Percentiles rank a stretch among this genome's conserved stretches.
Conservation (phyloP, 1,140 invertebrate species). For the Camponotus vicinus region DNA sequence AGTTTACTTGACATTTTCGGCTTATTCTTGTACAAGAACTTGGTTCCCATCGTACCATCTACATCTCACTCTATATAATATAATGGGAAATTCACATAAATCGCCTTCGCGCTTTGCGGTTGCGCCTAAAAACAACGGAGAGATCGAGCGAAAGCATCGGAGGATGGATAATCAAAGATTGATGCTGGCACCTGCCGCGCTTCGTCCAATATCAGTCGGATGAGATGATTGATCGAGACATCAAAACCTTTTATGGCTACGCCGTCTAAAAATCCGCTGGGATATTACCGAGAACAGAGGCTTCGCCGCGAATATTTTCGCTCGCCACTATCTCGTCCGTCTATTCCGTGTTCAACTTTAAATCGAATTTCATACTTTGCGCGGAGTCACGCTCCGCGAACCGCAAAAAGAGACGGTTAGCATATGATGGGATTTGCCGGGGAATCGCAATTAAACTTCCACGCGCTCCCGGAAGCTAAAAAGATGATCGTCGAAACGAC, state of each 20-base stretch:
- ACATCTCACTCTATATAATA: not conserved
- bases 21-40: too few relatives aligned
- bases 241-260: slow-evolving; percentile 65
- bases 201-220: slow-evolving; percentile 75
- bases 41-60: too few relatives aligned
- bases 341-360: slow-evolving; percentile 59
- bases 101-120: not conserved
- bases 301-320: slow-evolving; percentile 45
- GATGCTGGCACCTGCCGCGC: slow-evolving; percentile 65
- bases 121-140: slow-evolving; percentile 44
- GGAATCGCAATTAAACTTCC: slow-evolving; percentile 49
- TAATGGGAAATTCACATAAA: slow-evolving; percentile 43
- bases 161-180: slow-evolving; percentile 76
- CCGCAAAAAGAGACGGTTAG: slow-evolving; percentile 48
- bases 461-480: slow-evolving; percentile 13
- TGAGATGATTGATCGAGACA: slow-evolving; percentile 73
- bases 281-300: slow-evolving; percentile 57
- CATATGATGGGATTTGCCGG: slow-evolving; percentile 41
- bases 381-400: slow-evolving; percentile 43
- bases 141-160: slow-evolving; percentile 40
- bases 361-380: slow-evolving; percentile 58
- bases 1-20: too few relatives aligned
- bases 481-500: slow-evolving; percentile 17
- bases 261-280: slow-evolving; percentile 64
- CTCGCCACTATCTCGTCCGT: slow-evolving; percentile 32